Conservation (phyloP, 2,888 invertebrate species). For the Adelphocoris suturalis region DNA sequence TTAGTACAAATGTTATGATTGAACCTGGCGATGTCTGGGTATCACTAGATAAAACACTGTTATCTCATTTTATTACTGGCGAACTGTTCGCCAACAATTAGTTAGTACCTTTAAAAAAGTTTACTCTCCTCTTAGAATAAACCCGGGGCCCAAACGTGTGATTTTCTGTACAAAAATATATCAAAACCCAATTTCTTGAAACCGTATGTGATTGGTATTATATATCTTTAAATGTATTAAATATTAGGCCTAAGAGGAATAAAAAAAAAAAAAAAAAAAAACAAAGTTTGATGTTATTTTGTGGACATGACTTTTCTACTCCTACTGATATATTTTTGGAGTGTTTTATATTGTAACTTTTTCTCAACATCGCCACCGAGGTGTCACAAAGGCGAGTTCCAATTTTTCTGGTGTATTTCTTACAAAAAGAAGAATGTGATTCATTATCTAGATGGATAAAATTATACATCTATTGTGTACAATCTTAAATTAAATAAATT, state of each 20-base stretch:
- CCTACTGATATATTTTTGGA: constrained; percentile 68
- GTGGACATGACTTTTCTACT: constrained; percentile 64
- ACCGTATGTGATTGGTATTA: constrained; percentile 71
- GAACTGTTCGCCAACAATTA: neutral
- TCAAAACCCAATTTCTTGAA: constrained; percentile 68
- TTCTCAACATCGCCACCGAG: constrained; percentile 18
- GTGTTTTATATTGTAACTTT: constrained; percentile 62
- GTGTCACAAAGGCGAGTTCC: neutral
- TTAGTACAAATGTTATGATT: constrained; percentile 57
- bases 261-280: constrained; percentile 44
- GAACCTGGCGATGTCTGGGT: constrained; percentile 20
- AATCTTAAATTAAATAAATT: constrained; percentile 65
- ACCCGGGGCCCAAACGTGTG: constrained; percentile 70
- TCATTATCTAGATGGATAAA: constrained; percentile 53
- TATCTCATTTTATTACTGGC: constrained; percentile 31
- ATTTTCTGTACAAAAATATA: constrained; percentile 65
- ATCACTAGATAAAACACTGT: constrained; percentile 7
- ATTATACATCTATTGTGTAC: constrained; percentile 62
- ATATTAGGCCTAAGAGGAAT: constrained; percentile 58
- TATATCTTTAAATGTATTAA: constrained; percentile 64
- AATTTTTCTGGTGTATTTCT: constrained; percentile 52
- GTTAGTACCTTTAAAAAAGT: neutral
- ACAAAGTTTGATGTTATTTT: constrained; percentile 53
- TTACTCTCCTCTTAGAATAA: constrained; percentile 51
- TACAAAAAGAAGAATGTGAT: constrained; percentile 61